Percentiles rank a stretch among this genome's conserved stretches.
Conservation (phyloP, 2,113 vertebrate species). For the Burhinus oedicnemus region DNA sequence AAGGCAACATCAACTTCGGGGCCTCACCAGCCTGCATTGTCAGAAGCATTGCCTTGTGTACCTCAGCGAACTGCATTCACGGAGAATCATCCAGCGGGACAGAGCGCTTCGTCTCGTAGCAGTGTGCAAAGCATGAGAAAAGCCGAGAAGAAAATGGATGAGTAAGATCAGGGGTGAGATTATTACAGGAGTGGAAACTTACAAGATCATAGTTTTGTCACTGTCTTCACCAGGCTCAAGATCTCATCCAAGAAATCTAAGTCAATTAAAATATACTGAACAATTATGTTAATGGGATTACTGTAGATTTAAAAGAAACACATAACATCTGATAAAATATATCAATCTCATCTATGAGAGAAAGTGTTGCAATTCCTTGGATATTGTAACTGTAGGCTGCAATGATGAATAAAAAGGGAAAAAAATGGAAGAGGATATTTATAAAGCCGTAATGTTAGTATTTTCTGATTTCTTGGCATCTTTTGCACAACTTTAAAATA, state of each 20-base stretch:
- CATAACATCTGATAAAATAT: background rate
- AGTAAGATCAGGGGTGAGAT: background rate
- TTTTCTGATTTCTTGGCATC: slow-evolving; percentile 1
- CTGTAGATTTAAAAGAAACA: background rate
- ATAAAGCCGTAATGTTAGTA: background rate
- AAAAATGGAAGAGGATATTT: background rate
- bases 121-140: background rate
- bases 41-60: background rate
- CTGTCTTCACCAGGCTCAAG: background rate
- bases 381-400: background rate
- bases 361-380: background rate
- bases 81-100: background rate
- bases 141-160: background rate
- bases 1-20: accelerated
- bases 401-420: background rate
- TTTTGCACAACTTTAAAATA: slow-evolving; percentile 24
- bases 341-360: background rate
- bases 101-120: accelerated
- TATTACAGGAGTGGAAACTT: background rate
- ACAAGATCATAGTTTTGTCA: background rate
- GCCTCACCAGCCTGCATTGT: accelerated
- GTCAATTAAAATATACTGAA: background rate
- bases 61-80: background rate
- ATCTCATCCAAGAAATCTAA: background rate
- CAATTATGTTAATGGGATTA: background rate